Conservation (phyloP, 2,797 vertebrate genomes). For the Acridotheres tristis region DNA sequence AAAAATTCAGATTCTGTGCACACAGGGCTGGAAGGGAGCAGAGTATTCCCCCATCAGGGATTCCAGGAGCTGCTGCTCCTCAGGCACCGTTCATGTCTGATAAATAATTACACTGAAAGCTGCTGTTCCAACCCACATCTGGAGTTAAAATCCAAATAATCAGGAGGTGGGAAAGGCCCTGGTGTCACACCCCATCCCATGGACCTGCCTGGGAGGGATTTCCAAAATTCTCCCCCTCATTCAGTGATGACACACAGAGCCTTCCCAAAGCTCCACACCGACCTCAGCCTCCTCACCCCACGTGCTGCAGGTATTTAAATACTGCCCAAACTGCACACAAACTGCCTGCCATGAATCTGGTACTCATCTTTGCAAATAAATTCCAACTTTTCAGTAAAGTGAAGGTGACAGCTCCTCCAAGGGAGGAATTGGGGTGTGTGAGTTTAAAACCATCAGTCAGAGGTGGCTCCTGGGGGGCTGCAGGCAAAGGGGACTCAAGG, state of each 20-base stretch:
- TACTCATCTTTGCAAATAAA: background rate
- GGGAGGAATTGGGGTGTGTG: background rate
- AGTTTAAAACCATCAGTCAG: background rate
- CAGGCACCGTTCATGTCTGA: background rate
- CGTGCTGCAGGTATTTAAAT: background rate
- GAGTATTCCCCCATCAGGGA: background rate
- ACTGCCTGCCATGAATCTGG: background rate
- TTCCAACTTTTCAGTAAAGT: background rate
- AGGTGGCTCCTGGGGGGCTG: background rate
- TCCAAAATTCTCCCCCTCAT: background rate
- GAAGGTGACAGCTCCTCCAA: background rate
- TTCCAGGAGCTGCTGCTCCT: background rate
- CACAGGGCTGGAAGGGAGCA: background rate
- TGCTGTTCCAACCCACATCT: background rate
- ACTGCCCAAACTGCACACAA: background rate
- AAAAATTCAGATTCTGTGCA: background rate
- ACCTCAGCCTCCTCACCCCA: background rate
- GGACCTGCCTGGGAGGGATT: background rate
- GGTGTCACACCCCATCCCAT: no score
- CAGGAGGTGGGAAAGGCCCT: background rate
- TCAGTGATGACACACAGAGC: accelerated
- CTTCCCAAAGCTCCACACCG: accelerated
- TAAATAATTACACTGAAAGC: accelerated
- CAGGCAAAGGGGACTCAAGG: background rate
- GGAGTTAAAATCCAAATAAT: background rate